Evolutionary conservation across 2,797 vertebrate species (phyloP), one percentile per base, ranked within the genome.

Genomic region (Pelodytes ibericus): DNA sequence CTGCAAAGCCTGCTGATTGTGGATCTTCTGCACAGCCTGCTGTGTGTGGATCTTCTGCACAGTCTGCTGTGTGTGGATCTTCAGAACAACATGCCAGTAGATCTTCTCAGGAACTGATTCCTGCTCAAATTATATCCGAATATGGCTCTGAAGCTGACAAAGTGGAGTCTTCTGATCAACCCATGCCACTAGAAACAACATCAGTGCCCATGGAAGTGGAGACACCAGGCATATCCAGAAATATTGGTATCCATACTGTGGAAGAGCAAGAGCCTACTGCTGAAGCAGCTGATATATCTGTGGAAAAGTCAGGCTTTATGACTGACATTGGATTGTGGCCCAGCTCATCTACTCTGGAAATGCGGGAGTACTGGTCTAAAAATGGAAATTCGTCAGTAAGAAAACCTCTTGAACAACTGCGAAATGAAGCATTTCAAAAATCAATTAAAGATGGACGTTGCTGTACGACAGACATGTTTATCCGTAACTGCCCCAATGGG

Each of bases 391-490:
- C 10, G 27, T 16, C 59, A 33, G 59, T 61, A 10, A 61, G 59
- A 61, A 61, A 61, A 61, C 59, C 27, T 3, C 59, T 61, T 11
- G 58, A 61, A 61, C n/a, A n/a, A n/a, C n/a, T n/a, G n/a, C n/a
- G n/a, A n/a, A n/a, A n/a, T n/a, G n/a, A n/a, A n/a, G n/a, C n/a
- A n/a, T n/a, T n/a, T n/a, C n/a, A n/a, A n/a, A n/a, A n/a, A n/a
- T n/a, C n/a, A n/a, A n/a, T n/a, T n/a, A n/a, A n/a, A n/a, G n/a
- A n/a, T n/a, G n/a, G n/a, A n/a, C n/a, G n/a, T n/a, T n/a, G n/a
- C n/a, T 62, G 60, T 62, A 62, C 60, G n/a, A 9, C 22, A 62
- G 60, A 62, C 13, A 62, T 22, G 60, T 62, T 62, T 36, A 1
- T 62, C 6, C 13, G n/a, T 62, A 60, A 30, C 29, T 60, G 58